Base-by-base conservation (phyloP, 1,140 invertebrate genomes). In the Melanaphis sacchari region DNA sequence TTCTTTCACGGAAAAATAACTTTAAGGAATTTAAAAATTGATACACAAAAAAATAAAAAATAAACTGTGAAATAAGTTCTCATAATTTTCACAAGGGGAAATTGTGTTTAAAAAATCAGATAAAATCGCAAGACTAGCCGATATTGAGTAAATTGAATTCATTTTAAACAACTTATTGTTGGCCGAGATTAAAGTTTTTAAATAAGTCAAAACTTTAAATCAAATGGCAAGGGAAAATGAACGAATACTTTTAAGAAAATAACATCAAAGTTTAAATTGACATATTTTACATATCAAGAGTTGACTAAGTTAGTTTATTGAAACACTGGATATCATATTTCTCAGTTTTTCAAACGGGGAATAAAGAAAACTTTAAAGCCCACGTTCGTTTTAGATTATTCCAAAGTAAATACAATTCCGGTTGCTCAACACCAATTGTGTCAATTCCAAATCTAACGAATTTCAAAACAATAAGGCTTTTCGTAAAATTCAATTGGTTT, bases 141-240 rank as follows among this genome's bases (percentile, higher is more conserved):
- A 90, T 59, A 89, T 54, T 52, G n/a, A 89, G 52, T 89, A 90
- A 66, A 90, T 41, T 90, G 31, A 38, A 41, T 90, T 90, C 18
- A 26, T 59, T 59, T 90, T 90, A 90, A 90, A 54, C 88, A 59
- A 54, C 24, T 90, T 54, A 90, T 66, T 66, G 26, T 90, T 6
- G 41, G 26, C 3, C 22, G 22, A 41, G 89, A 11, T 24, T 18
- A 66, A 66, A 40, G 52, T 59, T 66, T 59, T 66, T 21, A 31
- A 89, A 89, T 52, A 89, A 54, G 46, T 52, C 46, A 38, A n/a
- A 54, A 54, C 49, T 26, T 40, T 38, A 54, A 90, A 90, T 90
- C 49, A 59, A 52, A 54, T 40, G n/a, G 49, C 6, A 26, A 24
- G 11, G 38, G 36, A 54, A 59, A 54, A n/a, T 54, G 24, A 90